Evolutionary conservation across 2,888 invertebrate genomes (phyloP).

Genomic region (Salticus scenicus): DNA sequence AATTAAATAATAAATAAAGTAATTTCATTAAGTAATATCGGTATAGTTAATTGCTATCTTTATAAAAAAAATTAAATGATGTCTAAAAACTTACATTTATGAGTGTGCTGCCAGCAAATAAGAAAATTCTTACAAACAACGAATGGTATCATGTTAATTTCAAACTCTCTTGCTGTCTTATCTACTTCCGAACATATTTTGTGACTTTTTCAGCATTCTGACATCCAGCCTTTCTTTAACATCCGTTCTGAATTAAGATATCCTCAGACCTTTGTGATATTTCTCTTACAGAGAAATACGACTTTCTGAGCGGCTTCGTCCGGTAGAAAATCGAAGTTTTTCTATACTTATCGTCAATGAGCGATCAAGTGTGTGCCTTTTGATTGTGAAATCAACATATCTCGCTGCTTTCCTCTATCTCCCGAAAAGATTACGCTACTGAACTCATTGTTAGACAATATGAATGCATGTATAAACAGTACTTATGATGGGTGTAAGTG

Average conservation of each 20-base stretch:
- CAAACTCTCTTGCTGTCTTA: too few species aligned
- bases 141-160: too few species aligned
- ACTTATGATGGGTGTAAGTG: background rate
- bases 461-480: background rate
- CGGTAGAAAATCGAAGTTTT: background rate
- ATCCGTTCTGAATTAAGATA: background rate
- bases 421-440: background rate
- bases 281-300: background rate
- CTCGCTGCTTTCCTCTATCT: background rate
- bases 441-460: background rate
- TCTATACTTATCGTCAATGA: background rate
- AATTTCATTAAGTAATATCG: too few species aligned
- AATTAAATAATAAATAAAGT: too few species aligned
- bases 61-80: too few species aligned
- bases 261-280: background rate
- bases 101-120: too few species aligned
- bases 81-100: too few species aligned
- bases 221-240: background rate
- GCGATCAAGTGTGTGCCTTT: background rate
- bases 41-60: too few species aligned
- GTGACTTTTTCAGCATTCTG: background rate
- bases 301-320: background rate
- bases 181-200: slow-evolving; percentile 13
- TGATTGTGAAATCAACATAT: background rate
- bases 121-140: too few species aligned